Conservation (phyloP, 2,113 vertebrate genomes). For the Alethe castanea region DNA sequence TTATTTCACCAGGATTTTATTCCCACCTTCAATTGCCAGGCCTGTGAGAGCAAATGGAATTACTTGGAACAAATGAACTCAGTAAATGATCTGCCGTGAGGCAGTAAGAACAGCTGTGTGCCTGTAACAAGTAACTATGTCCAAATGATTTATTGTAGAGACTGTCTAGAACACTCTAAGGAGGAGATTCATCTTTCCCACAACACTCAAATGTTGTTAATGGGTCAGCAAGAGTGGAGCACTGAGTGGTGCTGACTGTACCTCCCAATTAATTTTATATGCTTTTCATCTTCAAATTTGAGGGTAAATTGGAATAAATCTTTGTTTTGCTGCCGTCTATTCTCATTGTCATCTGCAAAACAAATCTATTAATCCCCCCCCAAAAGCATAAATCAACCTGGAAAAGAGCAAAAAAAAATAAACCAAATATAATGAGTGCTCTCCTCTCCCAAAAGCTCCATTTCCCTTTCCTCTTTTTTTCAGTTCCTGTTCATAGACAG, state of each 20-base stretch:
- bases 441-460: background rate
- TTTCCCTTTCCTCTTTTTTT: background rate
- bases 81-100: background rate
- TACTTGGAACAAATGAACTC: background rate
- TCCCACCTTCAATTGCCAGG: background rate
- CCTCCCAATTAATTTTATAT: background rate
- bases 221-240: background rate
- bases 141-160: background rate
- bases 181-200: background rate
- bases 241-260: background rate
- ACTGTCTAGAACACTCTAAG: background rate
- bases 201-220: background rate
- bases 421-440: background rate
- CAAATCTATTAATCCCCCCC: background rate
- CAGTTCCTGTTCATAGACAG: background rate
- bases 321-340: background rate
- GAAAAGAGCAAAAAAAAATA: background rate
- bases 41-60: background rate
- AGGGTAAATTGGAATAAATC: background rate
- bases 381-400: background rate
- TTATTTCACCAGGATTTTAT: background rate
- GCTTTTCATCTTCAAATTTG: constrained; percentile 5
- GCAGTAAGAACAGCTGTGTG: background rate
- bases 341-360: background rate
- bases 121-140: background rate